Evolutionary conservation across 2,797 vertebrate species (phyloP).

Genomic region (Nyctibius grandis): DNA sequence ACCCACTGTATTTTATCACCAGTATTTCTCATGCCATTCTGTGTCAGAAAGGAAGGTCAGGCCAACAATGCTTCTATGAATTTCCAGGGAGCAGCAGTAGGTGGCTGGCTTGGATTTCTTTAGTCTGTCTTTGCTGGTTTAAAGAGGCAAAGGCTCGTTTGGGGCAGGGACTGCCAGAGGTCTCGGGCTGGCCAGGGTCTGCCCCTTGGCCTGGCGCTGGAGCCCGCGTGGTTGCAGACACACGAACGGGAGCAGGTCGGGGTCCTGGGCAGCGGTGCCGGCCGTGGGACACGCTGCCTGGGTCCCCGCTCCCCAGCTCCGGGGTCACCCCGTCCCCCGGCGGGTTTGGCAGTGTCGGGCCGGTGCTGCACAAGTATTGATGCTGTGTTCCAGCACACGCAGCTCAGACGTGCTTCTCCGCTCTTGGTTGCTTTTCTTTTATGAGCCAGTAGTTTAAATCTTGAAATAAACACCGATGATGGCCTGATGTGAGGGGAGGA

Average conservation of each 20-base stretch:
- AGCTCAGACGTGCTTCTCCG: background rate
- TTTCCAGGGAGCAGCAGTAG: conserved; percentile 62
- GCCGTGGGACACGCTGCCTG: rapidly evolving
- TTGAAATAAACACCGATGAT: background rate
- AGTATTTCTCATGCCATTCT: background rate
- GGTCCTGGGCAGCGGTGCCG: background rate
- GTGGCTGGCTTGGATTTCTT: conserved; percentile 68
- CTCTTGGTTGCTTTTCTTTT: background rate
- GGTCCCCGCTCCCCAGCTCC: rapidly evolving
- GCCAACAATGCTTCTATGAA: background rate
- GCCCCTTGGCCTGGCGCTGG: background rate
- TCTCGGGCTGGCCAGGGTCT: background rate
- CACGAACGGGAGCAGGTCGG: background rate
- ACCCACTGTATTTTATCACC: background rate
- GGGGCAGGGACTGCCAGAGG: background rate
- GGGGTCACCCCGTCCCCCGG: rapidly evolving
- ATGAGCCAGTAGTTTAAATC: background rate
- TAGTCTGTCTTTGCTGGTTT: background rate
- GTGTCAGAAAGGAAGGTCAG: conserved; percentile 1
- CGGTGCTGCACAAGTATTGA: rapidly evolving
- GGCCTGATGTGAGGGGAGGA: background rate
- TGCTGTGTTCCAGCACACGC: rapidly evolving
- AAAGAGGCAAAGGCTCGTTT: background rate
- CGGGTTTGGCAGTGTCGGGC: rapidly evolving
- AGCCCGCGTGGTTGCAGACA: rapidly evolving